These are phyloP conservation scores for Agrochola litura DNA, from an alignment of 2,888 invertebrate genomes.

Conservation along the genomic window DNA sequence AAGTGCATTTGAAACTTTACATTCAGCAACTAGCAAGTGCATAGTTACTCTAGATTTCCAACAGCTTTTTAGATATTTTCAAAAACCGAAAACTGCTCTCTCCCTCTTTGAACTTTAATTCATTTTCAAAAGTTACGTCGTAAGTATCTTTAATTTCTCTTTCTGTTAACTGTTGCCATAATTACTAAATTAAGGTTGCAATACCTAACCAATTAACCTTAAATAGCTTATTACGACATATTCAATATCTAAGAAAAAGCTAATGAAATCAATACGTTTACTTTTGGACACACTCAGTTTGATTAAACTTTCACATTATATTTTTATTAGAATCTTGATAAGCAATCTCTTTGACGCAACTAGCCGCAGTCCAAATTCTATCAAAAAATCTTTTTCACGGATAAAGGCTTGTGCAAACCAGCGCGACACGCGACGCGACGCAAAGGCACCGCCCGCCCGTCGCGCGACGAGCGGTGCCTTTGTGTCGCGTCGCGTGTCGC, in stretches of 20 bases:
- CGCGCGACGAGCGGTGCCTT: too few relatives aligned
- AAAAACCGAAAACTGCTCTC: neutral
- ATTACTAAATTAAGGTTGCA: neutral
- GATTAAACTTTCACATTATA: slow-evolving; percentile 26
- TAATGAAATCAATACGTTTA: neutral
- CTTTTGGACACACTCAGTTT: slow-evolving; percentile 4
- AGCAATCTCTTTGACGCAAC: slow-evolving; percentile 27
- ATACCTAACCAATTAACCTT: neutral
- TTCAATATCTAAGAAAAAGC: neutral
- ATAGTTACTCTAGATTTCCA: neutral
- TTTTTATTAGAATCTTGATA: slow-evolving; percentile 22
- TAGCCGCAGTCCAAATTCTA: slow-evolving; percentile 16
- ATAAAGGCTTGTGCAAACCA: too few relatives aligned
- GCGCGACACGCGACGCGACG: too few relatives aligned
- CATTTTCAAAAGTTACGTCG: neutral
- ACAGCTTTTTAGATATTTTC: neutral
- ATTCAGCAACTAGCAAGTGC: neutral
- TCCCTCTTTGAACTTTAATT: neutral
- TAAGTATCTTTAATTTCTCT: neutral
- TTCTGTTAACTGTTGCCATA: neutral
- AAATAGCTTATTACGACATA: slow-evolving; percentile 2
- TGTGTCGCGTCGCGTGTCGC: too few relatives aligned
- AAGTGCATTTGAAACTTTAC: neutral
- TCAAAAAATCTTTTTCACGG: slow-evolving; percentile 3
- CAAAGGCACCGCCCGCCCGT: too few relatives aligned